phyloP scores from a whole-genome alignment of 2,797 vertebrate genomes.

The Balearica regulorum region DNA sequence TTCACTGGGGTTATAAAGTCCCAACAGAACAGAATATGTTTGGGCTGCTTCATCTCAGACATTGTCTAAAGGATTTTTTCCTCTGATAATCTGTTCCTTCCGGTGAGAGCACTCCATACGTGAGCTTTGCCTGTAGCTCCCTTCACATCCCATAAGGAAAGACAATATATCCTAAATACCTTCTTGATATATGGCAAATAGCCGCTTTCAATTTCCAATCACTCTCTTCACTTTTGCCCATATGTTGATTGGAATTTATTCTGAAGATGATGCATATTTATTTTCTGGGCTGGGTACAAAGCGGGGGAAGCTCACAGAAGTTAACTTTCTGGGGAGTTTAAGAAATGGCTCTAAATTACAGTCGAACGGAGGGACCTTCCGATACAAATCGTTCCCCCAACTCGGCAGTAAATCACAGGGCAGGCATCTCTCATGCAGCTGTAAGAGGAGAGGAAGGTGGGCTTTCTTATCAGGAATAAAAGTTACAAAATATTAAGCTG shows the following conservation, averaged over 20 bases:
- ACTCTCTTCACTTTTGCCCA: slow-evolving; percentile 53
- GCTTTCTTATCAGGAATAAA: not conserved
- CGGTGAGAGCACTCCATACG: slow-evolving; percentile 22
- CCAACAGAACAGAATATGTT: not conserved
- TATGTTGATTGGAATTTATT: slow-evolving; percentile 23
- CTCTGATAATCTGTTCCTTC: slow-evolving; percentile 58
- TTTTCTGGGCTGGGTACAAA: slow-evolving; percentile 29
- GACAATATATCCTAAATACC: slow-evolving; percentile 58
- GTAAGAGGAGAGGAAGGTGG: not conserved
- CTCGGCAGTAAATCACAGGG: slow-evolving; percentile 58
- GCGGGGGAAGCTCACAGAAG: not conserved
- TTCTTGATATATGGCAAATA: slow-evolving; percentile 69
- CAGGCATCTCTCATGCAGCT: not conserved
- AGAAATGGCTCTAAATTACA: slow-evolving; percentile 74
- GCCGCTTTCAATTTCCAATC: slow-evolving; percentile 37
- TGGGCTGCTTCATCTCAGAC: not conserved
- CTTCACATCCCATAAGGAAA: slow-evolving; percentile 59
- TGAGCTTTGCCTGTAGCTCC: slow-evolving; percentile 48
- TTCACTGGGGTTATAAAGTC: not conserved
- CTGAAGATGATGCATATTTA: slow-evolving; percentile 50
- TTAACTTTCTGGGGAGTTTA: slow-evolving; percentile 55
- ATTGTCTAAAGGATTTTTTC: not conserved
- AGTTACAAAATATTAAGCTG: not conserved
- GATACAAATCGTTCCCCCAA: slow-evolving; percentile 14
- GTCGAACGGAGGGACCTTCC: slow-evolving; percentile 10